These are phyloP conservation scores for Rachycentron canadum DNA, from an alignment of 2,797 vertebrate species.

Conservation along the genomic window DNA sequence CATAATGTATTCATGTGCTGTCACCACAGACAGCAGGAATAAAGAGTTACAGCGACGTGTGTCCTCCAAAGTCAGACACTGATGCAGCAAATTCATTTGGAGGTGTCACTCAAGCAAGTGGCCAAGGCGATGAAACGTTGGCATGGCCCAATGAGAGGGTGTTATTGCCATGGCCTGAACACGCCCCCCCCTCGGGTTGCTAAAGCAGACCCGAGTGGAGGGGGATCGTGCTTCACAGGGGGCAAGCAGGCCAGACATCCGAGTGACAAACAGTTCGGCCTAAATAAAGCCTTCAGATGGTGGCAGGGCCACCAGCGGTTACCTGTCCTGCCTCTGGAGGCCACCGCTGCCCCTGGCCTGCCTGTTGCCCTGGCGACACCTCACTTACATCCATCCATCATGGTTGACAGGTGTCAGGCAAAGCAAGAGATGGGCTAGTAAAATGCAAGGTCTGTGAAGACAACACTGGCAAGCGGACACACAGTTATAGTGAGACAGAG, in stretches of 20 bases:
- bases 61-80: slow-evolving; percentile 82
- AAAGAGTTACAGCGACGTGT: slow-evolving; percentile 70
- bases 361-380: slow-evolving; percentile 74
- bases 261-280: slow-evolving; percentile 70
- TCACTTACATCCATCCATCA: slow-evolving; percentile 82
- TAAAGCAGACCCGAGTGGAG: slow-evolving; percentile 47
- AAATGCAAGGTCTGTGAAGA: slow-evolving; percentile 63
- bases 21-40: slow-evolving; percentile 70
- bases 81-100: slow-evolving; percentile 81
- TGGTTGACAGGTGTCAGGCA: slow-evolving; percentile 79
- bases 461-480: slow-evolving; percentile 47
- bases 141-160: slow-evolving; percentile 65
- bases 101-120: slow-evolving; percentile 76
- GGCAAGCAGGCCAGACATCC: slow-evolving; percentile 62
- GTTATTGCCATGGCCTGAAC: slow-evolving; percentile 63
- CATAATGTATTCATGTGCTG: slow-evolving; percentile 77
- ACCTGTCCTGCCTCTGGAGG: slow-evolving; percentile 72
- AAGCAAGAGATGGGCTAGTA: slow-evolving; percentile 59
- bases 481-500: slow-evolving; percentile 47
- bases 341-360: slow-evolving; percentile 64
- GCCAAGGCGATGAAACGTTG: slow-evolving; percentile 69
- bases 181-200: slow-evolving; percentile 38
- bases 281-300: slow-evolving; percentile 75
- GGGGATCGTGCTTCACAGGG: slow-evolving; percentile 57
- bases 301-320: slow-evolving; percentile 64